These are phyloP conservation scores for Operophtera brumata DNA, from an alignment of 2,888 invertebrate species.

Conservation along the genomic window DNA sequence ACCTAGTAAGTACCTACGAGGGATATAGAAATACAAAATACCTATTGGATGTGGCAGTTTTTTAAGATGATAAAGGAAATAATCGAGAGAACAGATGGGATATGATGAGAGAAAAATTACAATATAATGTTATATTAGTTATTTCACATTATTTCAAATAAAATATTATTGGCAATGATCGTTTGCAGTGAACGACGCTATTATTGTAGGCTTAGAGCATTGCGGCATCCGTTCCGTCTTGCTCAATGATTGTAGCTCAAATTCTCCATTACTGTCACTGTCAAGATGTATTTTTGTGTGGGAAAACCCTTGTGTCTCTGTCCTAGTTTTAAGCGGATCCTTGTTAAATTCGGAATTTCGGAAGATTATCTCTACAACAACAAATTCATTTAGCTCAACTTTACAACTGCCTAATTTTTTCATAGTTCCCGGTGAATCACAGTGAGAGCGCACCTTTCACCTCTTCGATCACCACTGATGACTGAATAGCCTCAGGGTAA, in stretches of 20 bases:
- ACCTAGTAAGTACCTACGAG: slow-evolving; percentile 12
- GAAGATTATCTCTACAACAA: neutral
- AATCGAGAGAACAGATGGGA: too few species aligned
- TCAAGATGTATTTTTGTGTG: neutral
- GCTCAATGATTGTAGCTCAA: too few species aligned
- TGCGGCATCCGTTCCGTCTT: too few species aligned
- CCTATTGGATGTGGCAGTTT: slow-evolving; percentile 20
- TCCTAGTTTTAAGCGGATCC: neutral
- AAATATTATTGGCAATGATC: too few species aligned
- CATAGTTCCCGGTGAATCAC: slow-evolving; percentile 38
- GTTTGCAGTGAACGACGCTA: too few species aligned
- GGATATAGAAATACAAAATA: slow-evolving; percentile 19
- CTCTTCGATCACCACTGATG: slow-evolving; percentile 48
- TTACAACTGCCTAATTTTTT: slow-evolving; percentile 12
- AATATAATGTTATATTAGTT: too few species aligned
- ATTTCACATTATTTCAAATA: too few species aligned
- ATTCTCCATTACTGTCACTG: neutral
- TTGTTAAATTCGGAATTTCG: neutral
- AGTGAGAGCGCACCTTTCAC: slow-evolving; percentile 55
- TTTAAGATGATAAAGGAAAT: neutral
- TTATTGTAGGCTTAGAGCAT: too few species aligned
- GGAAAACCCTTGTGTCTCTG: neutral
- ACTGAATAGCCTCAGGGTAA: slow-evolving; percentile 50
- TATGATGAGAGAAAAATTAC: too few species aligned
- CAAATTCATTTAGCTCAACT: slow-evolving; percentile 10